Evolutionary conservation across 2,113 vertebrate genomes (phyloP).

Genomic region (Suricata suricatta): DNA sequence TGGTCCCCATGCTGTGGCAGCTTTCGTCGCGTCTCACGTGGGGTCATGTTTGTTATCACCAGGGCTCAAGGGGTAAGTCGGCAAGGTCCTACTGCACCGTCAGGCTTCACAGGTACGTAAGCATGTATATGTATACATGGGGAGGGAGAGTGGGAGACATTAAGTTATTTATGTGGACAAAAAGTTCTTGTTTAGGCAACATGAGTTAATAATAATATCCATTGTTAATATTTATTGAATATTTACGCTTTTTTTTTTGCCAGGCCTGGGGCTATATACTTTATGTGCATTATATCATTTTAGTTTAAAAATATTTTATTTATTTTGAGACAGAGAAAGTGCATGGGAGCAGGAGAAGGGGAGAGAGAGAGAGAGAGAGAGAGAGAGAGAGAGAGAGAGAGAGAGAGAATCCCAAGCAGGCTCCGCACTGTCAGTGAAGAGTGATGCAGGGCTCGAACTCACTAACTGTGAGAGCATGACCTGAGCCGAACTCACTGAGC

Average conservation of each 20-base stretch:
- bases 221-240: not conserved
- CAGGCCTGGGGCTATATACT: not conserved
- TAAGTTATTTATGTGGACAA: not conserved
- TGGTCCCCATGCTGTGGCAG: not conserved
- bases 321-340: too few species aligned
- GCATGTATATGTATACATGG: not conserved
- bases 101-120: not conserved
- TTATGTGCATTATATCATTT: not conserved
- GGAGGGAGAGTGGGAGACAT: not conserved
- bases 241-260: not conserved
- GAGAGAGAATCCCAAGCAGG: too few species aligned
- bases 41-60: not conserved
- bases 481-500: too few species aligned
- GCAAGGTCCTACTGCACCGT: not conserved
- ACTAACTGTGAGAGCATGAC: too few species aligned
- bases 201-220: not conserved
- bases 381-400: too few species aligned
- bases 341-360: too few species aligned
- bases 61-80: not conserved
- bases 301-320: not conserved
- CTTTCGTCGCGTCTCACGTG: not conserved
- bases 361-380: too few species aligned
- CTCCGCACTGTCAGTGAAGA: too few species aligned
- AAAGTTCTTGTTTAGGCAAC: constrained; percentile 7
- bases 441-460: too few species aligned